Percentiles rank a stretch among this genome's conserved stretches.
These are phyloP conservation scores for Acleris cristana DNA, from an alignment of 2,888 invertebrate genomes.

Conservation along the genomic window DNA sequence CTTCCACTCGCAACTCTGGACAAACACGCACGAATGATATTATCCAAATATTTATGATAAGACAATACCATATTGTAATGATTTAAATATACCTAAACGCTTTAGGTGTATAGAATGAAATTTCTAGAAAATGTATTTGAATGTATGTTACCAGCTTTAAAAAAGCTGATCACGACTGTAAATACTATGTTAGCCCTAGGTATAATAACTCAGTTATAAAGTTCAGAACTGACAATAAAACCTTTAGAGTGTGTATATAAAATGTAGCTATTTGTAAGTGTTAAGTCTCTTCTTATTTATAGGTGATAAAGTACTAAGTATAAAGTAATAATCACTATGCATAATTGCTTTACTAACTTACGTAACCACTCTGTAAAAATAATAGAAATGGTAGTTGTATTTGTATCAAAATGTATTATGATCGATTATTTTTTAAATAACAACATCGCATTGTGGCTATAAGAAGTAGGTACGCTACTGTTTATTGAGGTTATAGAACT, in stretches of 20 bases:
- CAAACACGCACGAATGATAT: conserved; percentile 57
- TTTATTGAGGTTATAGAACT: background rate
- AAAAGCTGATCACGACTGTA: conserved; percentile 49
- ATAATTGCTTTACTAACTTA: conserved; percentile 45
- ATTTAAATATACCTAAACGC: conserved; percentile 47
- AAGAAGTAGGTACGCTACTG: conserved; percentile 36
- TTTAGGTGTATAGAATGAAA: conserved; percentile 70
- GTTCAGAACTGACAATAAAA: conserved; percentile 83
- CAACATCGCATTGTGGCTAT: conserved; percentile 48
- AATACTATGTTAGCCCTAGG: conserved; percentile 41
- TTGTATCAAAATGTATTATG: conserved; percentile 42
- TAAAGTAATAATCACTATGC: conserved; percentile 37
- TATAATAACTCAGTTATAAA: conserved; percentile 56
- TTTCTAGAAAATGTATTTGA: conserved; percentile 57
- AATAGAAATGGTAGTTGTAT: conserved; percentile 42
- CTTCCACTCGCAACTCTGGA: conserved; percentile 49
- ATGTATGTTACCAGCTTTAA: conserved; percentile 58
- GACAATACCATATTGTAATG: conserved; percentile 67
- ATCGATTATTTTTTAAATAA: conserved; percentile 34
- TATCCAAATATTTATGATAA: conserved; percentile 56
- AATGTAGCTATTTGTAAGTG: conserved; percentile 49
- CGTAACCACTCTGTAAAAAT: conserved; percentile 45
- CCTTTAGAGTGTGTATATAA: conserved; percentile 69
- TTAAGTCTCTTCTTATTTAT: conserved; percentile 71
- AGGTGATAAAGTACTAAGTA: conserved; percentile 38